Percentiles rank a stretch among this genome's conserved stretches.
Conservation (phyloP, 2,113 vertebrate genomes). For the Turdus rufiventris region DNA sequence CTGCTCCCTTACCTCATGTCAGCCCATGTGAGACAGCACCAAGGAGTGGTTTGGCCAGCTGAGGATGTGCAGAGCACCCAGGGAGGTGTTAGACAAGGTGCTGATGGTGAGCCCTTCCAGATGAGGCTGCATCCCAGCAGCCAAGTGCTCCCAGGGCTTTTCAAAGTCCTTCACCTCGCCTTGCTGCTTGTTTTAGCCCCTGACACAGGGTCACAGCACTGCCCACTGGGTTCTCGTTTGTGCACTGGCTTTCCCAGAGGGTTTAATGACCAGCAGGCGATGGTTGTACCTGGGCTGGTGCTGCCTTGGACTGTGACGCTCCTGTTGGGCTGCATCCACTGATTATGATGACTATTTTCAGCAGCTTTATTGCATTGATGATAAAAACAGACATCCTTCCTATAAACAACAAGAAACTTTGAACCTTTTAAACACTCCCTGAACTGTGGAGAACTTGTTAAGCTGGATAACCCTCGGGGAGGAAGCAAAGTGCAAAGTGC, state of each 20-base stretch:
- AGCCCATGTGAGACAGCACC: not conserved
- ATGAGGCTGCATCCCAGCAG: not conserved
- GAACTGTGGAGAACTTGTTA: not conserved
- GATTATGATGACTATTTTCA: conserved; percentile 13
- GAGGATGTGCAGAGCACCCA: not conserved
- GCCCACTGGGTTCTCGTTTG: not conserved
- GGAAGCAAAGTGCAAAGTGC: conserved; percentile 54
- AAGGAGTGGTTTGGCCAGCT: not conserved
- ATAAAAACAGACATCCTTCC: conserved; percentile 32
- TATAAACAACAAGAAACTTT: conserved; percentile 47
- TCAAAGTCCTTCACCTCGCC: not conserved
- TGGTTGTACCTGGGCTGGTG: not conserved
- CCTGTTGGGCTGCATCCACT: not conserved
- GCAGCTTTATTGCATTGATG: conserved; percentile 7
- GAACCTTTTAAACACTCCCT: conserved; percentile 6
- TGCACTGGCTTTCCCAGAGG: not conserved
- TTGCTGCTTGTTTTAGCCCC: not conserved
- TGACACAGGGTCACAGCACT: not conserved
- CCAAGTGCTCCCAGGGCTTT: not conserved
- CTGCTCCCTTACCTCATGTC: not conserved
- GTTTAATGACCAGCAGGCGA: not conserved
- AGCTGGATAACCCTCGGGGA: not conserved
- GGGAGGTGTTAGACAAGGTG: not conserved
- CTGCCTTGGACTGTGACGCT: conserved; percentile 2
- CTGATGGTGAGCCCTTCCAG: not conserved